These are phyloP conservation scores for Aplochiton taeniatus DNA, from an alignment of 2,797 vertebrate species.

Conservation along the genomic window DNA sequence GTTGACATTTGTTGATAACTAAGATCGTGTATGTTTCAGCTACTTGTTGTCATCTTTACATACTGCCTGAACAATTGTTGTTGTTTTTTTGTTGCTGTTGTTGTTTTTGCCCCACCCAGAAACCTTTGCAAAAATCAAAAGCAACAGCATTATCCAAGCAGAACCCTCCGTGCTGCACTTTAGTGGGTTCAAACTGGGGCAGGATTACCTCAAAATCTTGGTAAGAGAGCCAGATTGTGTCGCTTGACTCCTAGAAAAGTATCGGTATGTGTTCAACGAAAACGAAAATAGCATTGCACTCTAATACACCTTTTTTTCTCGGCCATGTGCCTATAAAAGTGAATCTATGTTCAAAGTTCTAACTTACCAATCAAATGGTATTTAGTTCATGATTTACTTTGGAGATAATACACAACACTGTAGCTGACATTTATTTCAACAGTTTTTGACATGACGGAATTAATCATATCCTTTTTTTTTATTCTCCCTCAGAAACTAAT, in stretches of 20 bases:
- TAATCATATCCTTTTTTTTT: slow-evolving; percentile 17
- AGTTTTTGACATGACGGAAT: slow-evolving; percentile 25
- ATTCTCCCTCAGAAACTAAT: slow-evolving; percentile 81
- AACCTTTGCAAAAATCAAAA: slow-evolving; percentile 75
- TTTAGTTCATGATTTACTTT: not conserved
- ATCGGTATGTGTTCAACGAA: too few relatives aligned
- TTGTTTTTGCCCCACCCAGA: slow-evolving; percentile 62
- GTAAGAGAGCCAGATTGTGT: slow-evolving; percentile 68
- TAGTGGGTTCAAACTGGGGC: slow-evolving; percentile 84
- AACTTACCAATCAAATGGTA: not conserved
- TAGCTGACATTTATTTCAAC: slow-evolving; percentile 32
- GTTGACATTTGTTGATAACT: too few relatives aligned
- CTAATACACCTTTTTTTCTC: too few relatives aligned
- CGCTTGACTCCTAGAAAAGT: not conserved
- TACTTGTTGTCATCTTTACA: too few relatives aligned
- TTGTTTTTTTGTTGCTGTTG: too few relatives aligned
- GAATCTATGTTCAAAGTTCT: not conserved
- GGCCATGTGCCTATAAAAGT: too few relatives aligned
- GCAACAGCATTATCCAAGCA: slow-evolving; percentile 78
- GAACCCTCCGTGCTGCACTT: slow-evolving; percentile 89
- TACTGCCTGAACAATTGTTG: too few relatives aligned
- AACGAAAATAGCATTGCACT: too few relatives aligned
- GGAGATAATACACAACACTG: too few relatives aligned
- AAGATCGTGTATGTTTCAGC: too few relatives aligned
- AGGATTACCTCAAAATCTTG: slow-evolving; percentile 79